Evolutionary conservation across 2,888 invertebrate genomes (phyloP).

Genomic region (Drosophila gaucha): DNA sequence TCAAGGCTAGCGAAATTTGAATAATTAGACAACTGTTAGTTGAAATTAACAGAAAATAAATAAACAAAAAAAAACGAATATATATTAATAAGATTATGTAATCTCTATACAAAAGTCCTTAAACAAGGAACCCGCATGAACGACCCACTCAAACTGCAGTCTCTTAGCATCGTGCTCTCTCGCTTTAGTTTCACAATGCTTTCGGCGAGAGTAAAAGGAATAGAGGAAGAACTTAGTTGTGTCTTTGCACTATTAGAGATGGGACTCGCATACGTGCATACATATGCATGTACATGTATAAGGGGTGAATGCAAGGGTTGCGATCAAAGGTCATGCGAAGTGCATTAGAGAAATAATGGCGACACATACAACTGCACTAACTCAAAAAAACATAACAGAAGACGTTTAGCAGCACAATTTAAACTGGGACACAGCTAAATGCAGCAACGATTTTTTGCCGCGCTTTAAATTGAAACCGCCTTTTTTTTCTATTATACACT

Average conservation of each 20-base stretch:
- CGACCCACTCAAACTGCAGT: background rate
- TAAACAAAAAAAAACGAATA: background rate
- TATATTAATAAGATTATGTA: background rate
- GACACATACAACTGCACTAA: background rate
- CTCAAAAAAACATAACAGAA: slow-evolving; percentile 1
- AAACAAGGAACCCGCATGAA: background rate
- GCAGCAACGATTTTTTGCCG: slow-evolving; percentile 28
- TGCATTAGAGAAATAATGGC: background rate
- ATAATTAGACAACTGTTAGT: slow-evolving; percentile 1
- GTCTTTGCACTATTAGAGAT: slow-evolving; percentile 5
- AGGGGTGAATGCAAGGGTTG: slow-evolving; percentile 14
- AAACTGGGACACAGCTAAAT: slow-evolving; percentile 18
- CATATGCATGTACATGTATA: background rate
- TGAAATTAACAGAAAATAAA: slow-evolving; percentile 3
- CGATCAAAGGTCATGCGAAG: slow-evolving; percentile 17
- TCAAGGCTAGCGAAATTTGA: slow-evolving; percentile 30
- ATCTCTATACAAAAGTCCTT: background rate
- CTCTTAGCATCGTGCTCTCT: background rate
- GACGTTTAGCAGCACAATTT: slow-evolving; percentile 2
- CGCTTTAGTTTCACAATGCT: background rate
- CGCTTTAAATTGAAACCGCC: slow-evolving; percentile 39
- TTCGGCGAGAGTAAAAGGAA: background rate
- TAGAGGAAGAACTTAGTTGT: background rate
- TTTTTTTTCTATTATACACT: slow-evolving; percentile 19
- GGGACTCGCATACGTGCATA: background rate